Percentiles rank a stretch among this genome's conserved stretches.
phyloP scores from a whole-genome alignment of 2,797 vertebrate species.

The Pagetopsis macropterus region DNA sequence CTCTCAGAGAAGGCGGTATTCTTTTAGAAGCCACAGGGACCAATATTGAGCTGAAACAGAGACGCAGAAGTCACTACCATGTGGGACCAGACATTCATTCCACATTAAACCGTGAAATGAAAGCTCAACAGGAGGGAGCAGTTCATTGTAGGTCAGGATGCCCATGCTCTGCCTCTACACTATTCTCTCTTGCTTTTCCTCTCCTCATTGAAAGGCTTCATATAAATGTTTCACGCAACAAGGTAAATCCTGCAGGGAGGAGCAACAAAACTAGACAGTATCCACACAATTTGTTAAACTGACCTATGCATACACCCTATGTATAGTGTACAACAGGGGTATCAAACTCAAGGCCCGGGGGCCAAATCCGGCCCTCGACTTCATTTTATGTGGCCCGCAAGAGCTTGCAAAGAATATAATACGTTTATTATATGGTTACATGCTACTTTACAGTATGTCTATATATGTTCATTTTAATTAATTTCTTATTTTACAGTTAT shows the following conservation, averaged over 20 bases:
- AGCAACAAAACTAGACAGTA: constrained; percentile 1
- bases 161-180: constrained; percentile 2
- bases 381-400: too few relatives aligned
- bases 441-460: too few relatives aligned
- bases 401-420: too few relatives aligned
- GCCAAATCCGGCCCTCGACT: too few relatives aligned
- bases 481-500: too few relatives aligned
- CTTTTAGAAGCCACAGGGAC: constrained; percentile 23
- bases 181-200: constrained; percentile 8
- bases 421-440: too few relatives aligned
- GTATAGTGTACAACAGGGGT: not conserved
- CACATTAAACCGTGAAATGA: constrained; percentile 74
- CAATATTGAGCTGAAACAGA: constrained; percentile 46
- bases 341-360: too few relatives aligned
- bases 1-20: constrained; percentile 9
- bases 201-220: constrained; percentile 33
- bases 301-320: constrained; percentile 5
- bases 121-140: constrained; percentile 55
- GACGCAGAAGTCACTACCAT: constrained; percentile 42
- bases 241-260: constrained; percentile 26
- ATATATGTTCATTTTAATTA: too few relatives aligned
- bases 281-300: constrained; percentile 9
- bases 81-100: constrained; percentile 56
- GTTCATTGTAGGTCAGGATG: constrained; percentile 37
- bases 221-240: constrained; percentile 46